Evolutionary conservation across 2,797 vertebrate species (phyloP).

Genomic region (Myoxocephalus aenaeus): DNA sequence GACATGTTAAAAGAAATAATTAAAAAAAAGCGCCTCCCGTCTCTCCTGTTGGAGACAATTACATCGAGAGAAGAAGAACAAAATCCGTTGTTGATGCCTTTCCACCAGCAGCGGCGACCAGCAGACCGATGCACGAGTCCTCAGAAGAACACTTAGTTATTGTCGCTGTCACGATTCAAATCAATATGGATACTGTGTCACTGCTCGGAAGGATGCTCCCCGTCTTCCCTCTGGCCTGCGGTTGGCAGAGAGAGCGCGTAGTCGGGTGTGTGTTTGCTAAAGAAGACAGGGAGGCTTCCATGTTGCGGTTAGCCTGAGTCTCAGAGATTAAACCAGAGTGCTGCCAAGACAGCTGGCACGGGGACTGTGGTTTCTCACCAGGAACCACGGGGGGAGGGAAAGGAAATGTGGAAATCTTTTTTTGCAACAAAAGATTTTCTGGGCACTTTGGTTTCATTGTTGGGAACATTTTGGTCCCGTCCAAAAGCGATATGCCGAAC

Average conservation of each 20-base stretch:
- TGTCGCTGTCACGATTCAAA: constrained; percentile 54
- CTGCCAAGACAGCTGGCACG: constrained; percentile 69
- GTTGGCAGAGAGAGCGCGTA: constrained; percentile 29
- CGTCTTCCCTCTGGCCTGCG: constrained; percentile 27
- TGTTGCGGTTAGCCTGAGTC: constrained; percentile 58
- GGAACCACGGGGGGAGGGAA: constrained; percentile 20
- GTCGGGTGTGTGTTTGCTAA: constrained; percentile 46
- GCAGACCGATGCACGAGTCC: constrained; percentile 30
- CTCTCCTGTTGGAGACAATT: constrained; percentile 18
- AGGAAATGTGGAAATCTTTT: constrained; percentile 36
- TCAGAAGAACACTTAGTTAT: constrained; percentile 42
- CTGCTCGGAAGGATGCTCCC: constrained; percentile 38
- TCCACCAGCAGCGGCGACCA: constrained; percentile 34
- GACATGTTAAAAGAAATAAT: neutral
- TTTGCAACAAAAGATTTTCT: constrained; percentile 53
- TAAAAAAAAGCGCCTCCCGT: neutral
- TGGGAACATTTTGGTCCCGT: constrained; percentile 48
- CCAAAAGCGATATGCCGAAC: constrained; percentile 48
- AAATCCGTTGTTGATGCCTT: constrained; percentile 26
- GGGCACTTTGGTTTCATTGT: constrained; percentile 62
- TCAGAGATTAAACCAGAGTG: constrained; percentile 63
- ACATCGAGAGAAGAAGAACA: neutral
- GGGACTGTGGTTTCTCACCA: constrained; percentile 27
- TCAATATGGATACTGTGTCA: constrained; percentile 53
- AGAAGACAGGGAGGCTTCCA: constrained; percentile 23